Conservation (phyloP, 64 coral and sea anemone species). For the Cladopsammia gracilis region DNA sequence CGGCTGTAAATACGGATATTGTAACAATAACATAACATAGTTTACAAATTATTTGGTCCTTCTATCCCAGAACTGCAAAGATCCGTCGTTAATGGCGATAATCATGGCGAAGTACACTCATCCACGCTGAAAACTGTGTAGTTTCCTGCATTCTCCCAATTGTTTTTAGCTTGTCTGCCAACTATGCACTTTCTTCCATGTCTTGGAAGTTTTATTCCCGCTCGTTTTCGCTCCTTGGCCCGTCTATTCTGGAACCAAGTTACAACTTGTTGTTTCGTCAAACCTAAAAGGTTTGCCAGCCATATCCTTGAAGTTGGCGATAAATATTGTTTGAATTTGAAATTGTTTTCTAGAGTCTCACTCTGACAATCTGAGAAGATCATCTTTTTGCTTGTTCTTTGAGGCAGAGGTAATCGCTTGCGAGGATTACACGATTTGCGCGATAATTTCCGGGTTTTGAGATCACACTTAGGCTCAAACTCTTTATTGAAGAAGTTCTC, state of each 20-base stretch:
- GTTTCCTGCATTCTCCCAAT: not conserved
- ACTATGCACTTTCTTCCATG: constrained; percentile 13
- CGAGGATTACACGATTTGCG: not conserved
- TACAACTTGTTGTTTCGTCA: constrained; percentile 19
- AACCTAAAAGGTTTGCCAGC: constrained; percentile 14
- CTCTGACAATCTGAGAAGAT: constrained; percentile 8
- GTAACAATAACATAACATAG: too few species aligned
- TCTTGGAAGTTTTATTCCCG: constrained; percentile 3
- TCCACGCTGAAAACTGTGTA: too few species aligned
- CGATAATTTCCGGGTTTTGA: constrained; percentile 1
- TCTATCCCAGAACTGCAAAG: not conserved
- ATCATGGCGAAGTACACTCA: not conserved
- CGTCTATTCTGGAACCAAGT: constrained; percentile 45
- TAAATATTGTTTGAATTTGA: constrained; percentile 28
- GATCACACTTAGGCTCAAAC: not conserved
- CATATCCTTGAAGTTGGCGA: constrained; percentile 15
- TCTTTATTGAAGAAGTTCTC: constrained; percentile 36
- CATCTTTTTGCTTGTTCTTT: constrained; percentile 4
- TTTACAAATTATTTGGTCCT: too few species aligned
- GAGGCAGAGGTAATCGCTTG: not conserved
- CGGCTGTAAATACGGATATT: too few species aligned
- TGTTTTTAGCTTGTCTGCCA: not conserved
- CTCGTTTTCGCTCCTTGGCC: constrained; percentile 6
- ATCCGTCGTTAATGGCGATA: not conserved
- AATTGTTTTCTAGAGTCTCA: constrained; percentile 15